Evolutionary conservation across 2,113 vertebrate species (phyloP).

Genomic region (Anoura caudifer): DNA sequence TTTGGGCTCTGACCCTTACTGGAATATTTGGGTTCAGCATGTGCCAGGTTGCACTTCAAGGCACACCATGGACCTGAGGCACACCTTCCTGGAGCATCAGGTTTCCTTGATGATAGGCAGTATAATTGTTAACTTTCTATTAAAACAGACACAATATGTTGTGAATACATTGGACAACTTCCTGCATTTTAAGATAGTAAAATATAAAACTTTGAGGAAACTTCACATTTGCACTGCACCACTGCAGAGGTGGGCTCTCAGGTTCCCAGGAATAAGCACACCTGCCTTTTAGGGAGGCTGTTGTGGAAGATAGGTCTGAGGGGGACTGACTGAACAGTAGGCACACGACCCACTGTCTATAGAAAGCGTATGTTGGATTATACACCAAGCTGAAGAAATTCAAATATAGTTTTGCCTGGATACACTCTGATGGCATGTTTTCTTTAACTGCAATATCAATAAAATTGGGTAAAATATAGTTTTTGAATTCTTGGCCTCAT

Average conservation of each 20-base stretch:
- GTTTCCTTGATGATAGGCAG: neutral
- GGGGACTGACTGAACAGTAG: neutral
- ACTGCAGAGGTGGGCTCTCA: neutral
- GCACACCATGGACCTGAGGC: fast-evolving
- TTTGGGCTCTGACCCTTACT: neutral
- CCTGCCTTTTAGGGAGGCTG: neutral
- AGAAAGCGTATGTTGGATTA: neutral
- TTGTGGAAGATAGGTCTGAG: neutral
- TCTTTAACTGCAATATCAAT: neutral
- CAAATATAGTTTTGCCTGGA: slow-evolving; percentile 12
- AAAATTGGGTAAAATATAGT: neutral
- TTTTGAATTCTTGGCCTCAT: slow-evolving; percentile 14
- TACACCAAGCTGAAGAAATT: neutral
- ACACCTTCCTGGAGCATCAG: neutral
- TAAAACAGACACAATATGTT: neutral
- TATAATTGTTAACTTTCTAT: neutral
- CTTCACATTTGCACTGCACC: neutral
- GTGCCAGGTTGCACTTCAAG: neutral
- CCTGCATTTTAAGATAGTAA: neutral
- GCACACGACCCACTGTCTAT: neutral
- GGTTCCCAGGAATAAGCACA: neutral
- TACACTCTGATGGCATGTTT: neutral
- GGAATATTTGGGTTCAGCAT: neutral
- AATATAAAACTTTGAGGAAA: neutral
- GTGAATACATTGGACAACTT: neutral